Evolutionary conservation across 2,113 vertebrate species (phyloP).

Genomic region (Paramormyrops kingsleyae): DNA sequence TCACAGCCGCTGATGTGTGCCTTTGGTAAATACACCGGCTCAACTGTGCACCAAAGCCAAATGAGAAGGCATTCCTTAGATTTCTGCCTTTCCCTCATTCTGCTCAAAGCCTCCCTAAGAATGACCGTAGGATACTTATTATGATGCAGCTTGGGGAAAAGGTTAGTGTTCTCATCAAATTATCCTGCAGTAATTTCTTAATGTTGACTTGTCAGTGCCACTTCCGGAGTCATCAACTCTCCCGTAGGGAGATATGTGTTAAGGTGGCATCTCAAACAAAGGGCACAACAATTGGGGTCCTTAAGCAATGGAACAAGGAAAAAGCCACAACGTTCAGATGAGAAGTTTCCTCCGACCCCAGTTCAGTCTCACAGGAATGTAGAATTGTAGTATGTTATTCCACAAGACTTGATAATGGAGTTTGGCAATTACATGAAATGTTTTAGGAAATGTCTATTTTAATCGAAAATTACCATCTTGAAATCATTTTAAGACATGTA

Average conservation of each 20-base stretch:
- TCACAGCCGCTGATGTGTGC: neutral
- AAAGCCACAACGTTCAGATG: neutral
- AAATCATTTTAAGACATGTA: neutral
- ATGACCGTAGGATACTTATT: neutral
- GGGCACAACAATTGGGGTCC: neutral
- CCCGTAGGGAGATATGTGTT: neutral
- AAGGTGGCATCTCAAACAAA: neutral
- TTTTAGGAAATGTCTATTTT: neutral
- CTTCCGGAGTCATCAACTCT: neutral
- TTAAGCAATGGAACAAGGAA: neutral
- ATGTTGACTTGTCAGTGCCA: neutral
- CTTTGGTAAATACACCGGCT: neutral
- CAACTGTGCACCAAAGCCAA: neutral
- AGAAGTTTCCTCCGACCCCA: neutral
- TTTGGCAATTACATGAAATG: neutral
- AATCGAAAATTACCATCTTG: neutral
- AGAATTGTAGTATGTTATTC: neutral
- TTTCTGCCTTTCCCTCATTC: neutral
- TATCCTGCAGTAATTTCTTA: neutral
- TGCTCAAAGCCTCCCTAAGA: no score
- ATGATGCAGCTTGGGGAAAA: neutral
- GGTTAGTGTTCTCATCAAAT: neutral
- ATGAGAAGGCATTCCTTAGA: neutral
- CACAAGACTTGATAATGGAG: neutral
- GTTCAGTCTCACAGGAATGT: neutral